phyloP scores from a whole-genome alignment of 2,113 vertebrate species.

The Chaetodon trifascialis region DNA sequence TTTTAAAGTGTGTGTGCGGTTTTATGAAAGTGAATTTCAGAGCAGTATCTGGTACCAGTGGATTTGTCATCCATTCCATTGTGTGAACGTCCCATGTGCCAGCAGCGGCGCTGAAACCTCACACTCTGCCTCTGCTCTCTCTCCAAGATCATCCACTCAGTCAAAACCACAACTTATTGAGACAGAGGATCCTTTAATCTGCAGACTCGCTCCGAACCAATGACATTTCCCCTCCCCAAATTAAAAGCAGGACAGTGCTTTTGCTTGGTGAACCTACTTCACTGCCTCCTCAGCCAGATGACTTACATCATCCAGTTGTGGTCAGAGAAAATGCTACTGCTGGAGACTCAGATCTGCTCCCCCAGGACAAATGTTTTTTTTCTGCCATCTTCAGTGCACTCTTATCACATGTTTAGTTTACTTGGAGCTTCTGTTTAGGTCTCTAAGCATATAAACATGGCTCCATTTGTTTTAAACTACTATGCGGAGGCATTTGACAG shows the following conservation, averaged over 20 bases:
- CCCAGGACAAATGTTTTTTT: background rate
- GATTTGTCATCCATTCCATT: conserved; percentile 64
- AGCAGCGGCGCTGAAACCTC: conserved; percentile 55
- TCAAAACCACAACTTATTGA: conserved; percentile 42
- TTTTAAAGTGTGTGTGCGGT: background rate
- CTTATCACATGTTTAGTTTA: background rate
- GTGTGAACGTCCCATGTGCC: conserved; percentile 29
- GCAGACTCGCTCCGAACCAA: conserved; percentile 35
- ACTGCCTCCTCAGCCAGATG: conserved; percentile 37
- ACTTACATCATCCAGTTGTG: conserved; percentile 61
- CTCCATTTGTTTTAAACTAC: background rate
- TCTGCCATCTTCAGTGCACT: background rate
- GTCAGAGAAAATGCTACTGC: conserved; percentile 55
- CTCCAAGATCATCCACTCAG: conserved; percentile 47
- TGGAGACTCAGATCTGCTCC: conserved; percentile 35
- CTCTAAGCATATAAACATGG: background rate
- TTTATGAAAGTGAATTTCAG: conserved; percentile 34
- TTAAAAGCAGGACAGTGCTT: conserved; percentile 58
- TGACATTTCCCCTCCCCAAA: conserved; percentile 44
- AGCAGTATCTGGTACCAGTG: conserved; percentile 26
- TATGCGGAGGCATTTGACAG: conserved; percentile 3
- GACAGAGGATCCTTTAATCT: conserved; percentile 55
- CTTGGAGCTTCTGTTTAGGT: too few relatives aligned
- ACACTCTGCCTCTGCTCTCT: conserved; percentile 40
- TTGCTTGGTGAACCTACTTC: conserved; percentile 31